Base-by-base conservation (phyloP, 2,797 vertebrate species). In the Masticophis lateralis region DNA sequence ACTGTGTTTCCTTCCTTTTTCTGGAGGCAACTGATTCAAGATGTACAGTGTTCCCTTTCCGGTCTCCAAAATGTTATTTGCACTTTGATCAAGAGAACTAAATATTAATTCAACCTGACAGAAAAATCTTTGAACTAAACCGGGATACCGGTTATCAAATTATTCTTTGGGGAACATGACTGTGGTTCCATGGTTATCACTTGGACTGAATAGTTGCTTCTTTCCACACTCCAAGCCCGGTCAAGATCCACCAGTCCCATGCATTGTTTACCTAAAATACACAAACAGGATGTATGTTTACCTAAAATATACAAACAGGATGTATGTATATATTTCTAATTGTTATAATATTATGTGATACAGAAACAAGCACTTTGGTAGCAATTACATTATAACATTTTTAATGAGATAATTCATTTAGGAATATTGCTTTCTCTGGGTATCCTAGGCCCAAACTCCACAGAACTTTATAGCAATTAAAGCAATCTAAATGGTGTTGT, bases 241-340 rank as follows among this genome's bases (percentile, higher is more conserved):
- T 99, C 99, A 97, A 99, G 96, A 96, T 99, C 99, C 56, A 99
- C 99, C 93, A 99, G 97, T 63, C 98, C 99, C 99, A 99, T 99
- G 93, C 99, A 99, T 88, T 98, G 98, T 94, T 99, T 98, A 61
- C 98, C 98, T 98, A 95, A 92, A 97, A 98, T 0, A 94, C 0
- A 0, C 96, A n/a, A 96, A 90, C 13, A 94, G 5, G 94, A 2
- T 37, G 37, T 37, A 37, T 98, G 98, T 94, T 99, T 98, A 61
- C 98, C 98, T 98, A 95, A 92, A 97, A 98, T 0, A 95, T 0
- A 0, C 96, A n/a, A 96, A 90, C 12, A 94, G 5, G 94, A 2
- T 32, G 87, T 4, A 47, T 92, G 92, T 95, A 63, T 69, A 69
- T 37, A 37, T 88, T 59, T 88, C 11, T 32, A 87, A 69, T 92